Evolutionary conservation across 2,113 vertebrate genomes (phyloP).

Genomic region (Cebidichthys violaceus): DNA sequence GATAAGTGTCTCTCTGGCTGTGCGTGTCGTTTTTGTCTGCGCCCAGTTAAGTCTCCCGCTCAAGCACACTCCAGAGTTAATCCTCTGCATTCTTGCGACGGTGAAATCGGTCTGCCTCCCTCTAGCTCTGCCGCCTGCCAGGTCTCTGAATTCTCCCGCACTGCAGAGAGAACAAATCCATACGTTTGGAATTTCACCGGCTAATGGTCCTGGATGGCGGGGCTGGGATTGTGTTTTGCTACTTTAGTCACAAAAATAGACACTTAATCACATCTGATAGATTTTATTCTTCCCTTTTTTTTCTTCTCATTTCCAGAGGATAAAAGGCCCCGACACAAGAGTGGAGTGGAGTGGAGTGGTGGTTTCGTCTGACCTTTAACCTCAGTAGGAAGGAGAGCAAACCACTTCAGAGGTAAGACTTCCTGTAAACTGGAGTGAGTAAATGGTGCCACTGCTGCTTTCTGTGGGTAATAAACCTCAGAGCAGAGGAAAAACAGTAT

Average conservation of each 20-base stretch:
- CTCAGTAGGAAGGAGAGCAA: slow-evolving; percentile 57
- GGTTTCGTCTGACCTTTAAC: slow-evolving; percentile 68
- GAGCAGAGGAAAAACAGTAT: neutral
- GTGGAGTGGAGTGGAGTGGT: slow-evolving; percentile 42
- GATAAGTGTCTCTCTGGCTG: slow-evolving; percentile 48
- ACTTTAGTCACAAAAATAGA: neutral
- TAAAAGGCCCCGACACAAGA: slow-evolving; percentile 31
- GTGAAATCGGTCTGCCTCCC: slow-evolving; percentile 45
- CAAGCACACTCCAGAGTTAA: slow-evolving; percentile 61
- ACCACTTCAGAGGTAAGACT: slow-evolving; percentile 75
- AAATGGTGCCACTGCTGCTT: slow-evolving; percentile 17
- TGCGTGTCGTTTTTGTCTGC: slow-evolving; percentile 23
- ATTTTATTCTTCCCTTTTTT: slow-evolving; percentile 1
- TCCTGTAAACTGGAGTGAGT: slow-evolving; percentile 51
- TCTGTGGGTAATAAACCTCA: slow-evolving; percentile 30
- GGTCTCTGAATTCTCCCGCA: slow-evolving; percentile 28
- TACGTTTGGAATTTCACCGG: slow-evolving; percentile 24
- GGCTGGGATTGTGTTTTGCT: neutral
- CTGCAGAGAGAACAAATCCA: slow-evolving; percentile 22
- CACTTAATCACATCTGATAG: slow-evolving; percentile 18
- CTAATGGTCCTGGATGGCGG: slow-evolving; percentile 21
- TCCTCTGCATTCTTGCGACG: slow-evolving; percentile 68
- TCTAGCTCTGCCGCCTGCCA: slow-evolving; percentile 27
- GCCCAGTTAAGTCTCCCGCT: slow-evolving; percentile 42
- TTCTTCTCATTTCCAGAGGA: slow-evolving; percentile 38